phyloP scores from a whole-genome alignment of 2,888 invertebrate species.

The Pantelozetes paolii region DNA sequence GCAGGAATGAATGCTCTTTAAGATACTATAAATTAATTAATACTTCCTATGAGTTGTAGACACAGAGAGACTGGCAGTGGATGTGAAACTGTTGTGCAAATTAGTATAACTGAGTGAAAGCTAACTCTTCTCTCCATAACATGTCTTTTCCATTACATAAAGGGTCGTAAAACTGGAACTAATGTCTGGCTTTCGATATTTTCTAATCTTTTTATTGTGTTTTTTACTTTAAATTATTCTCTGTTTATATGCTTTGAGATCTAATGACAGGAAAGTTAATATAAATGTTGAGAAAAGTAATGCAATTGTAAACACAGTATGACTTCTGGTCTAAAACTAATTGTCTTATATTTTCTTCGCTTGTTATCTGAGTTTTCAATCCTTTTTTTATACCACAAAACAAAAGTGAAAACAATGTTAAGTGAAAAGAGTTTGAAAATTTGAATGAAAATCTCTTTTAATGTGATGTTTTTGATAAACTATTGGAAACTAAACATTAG shows the following conservation, averaged over 20 bases:
- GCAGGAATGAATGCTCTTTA: neutral
- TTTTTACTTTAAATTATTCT: too few relatives aligned
- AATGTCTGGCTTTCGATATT: neutral
- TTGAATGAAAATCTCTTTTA: too few relatives aligned
- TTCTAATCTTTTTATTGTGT: neutral
- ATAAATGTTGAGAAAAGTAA: too few relatives aligned
- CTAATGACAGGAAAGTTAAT: neutral
- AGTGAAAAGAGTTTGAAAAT: too few relatives aligned
- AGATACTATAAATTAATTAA: constrained; percentile 32
- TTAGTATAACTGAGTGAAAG: neutral
- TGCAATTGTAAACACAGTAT: too few relatives aligned
- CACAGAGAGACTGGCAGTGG: neutral
- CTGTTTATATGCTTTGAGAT: neutral
- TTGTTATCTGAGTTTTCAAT: too few relatives aligned
- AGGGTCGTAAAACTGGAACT: neutral
- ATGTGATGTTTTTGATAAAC: too few relatives aligned
- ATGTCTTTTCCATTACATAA: constrained; percentile 19
- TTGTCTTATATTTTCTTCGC: too few relatives aligned
- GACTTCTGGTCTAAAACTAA: too few relatives aligned
- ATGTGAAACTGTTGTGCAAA: neutral
- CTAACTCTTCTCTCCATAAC: neutral
- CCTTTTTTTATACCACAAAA: too few relatives aligned
- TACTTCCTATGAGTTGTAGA: constrained; percentile 22
- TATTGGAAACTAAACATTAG: too few relatives aligned
- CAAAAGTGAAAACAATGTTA: too few relatives aligned